Conservation (phyloP, 2,113 vertebrate genomes). For the Empidonax alnorum region DNA sequence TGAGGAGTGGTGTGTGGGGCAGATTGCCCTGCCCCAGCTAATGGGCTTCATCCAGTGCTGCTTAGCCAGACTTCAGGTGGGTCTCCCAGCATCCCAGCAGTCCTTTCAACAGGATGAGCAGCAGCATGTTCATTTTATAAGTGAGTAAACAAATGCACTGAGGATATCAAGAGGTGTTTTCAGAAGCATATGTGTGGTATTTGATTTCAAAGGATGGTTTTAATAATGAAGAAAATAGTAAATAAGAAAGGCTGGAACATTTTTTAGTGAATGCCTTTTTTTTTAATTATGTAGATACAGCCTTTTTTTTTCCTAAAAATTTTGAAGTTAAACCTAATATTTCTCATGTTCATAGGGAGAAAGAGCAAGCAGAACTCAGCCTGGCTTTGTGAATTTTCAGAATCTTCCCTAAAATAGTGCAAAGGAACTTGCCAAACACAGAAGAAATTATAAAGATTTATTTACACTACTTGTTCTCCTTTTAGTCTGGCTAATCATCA, state of each 20-base stretch:
- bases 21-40: not conserved
- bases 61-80: not conserved
- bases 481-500: not conserved
- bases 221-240: not conserved
- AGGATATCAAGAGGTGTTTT: not conserved
- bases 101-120: not conserved
- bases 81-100: not conserved
- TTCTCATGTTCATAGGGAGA: not conserved
- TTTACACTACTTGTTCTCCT: not conserved
- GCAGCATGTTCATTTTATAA: not conserved
- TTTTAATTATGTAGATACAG: not conserved
- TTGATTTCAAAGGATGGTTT: not conserved
- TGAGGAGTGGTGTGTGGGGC: not conserved
- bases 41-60: not conserved
- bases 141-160: not conserved
- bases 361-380: not conserved
- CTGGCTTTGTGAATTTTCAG: not conserved
- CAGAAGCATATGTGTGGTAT: not conserved
- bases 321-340: not conserved
- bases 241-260: not conserved
- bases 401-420: not conserved
- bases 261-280: not conserved
- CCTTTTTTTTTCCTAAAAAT: not conserved
- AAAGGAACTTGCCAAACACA: not conserved
- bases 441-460: not conserved